Base-by-base conservation (phyloP, 2,113 vertebrate species). In the Acrocephalus kingi region DNA sequence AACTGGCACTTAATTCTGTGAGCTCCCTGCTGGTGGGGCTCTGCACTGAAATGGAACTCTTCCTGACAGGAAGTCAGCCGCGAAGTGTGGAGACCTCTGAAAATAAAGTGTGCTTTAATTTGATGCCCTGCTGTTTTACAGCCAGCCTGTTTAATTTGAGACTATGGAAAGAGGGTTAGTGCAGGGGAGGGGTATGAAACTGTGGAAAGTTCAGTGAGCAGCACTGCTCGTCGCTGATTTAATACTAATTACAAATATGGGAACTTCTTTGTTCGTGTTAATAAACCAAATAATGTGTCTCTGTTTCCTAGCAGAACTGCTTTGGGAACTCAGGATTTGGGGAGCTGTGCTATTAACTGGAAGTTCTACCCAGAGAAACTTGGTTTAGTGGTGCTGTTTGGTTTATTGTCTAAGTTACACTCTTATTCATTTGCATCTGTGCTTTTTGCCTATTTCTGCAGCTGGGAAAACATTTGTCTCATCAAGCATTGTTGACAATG, bases 1-100 rank as follows among this genome's bases (percentile, higher is more conserved):
- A 99, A 99, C 98, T 99, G 98, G 98, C 98, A 99, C 99, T 99
- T 99, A 99, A 99, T 99, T 98, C 98, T 98, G 97, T 92, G 97
- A 98, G 97, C 98, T 98, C 98, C 98, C 98, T 98, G 98, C 98
- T 98, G 98, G 96, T 98, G 98, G 97, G 98, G 97, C 98, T 98
- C 98, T 98, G 98, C 98, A 97, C 97, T 95, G 98, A 98, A 97
- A 98, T 98, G 93, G 97, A 98, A 97, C 97, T 97, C 98, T 99
- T 99, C 99, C 99, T 99, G 99, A 98, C 98, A 99, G 99, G 99
- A 99, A 99, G 98, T 98, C 97, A 97, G 97, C 97, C 95, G 93
- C 90, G 78, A 98, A 98, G 98, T 96, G 97, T 98, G 96, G 98
- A 98, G 98, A 98, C 98, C 97, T 98, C 98, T 97, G 98, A 98